Conservation (phyloP, 1,140 invertebrate genomes). For the Drosophila santomea region DNA sequence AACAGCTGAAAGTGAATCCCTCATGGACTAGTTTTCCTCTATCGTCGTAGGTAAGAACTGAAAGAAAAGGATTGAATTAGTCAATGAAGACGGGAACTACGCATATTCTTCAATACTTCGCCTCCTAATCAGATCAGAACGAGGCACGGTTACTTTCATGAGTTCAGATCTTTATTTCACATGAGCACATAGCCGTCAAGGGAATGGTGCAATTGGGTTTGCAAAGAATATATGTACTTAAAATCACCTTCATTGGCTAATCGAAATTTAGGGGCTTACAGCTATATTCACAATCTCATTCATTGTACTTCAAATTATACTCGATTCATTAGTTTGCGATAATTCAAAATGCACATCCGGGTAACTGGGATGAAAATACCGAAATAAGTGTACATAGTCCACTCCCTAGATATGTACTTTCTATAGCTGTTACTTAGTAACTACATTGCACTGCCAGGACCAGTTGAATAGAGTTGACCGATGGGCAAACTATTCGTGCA, state of each 20-base stretch:
- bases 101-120: conserved; percentile 25
- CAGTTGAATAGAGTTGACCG: neutral
- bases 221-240: neutral
- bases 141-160: conserved; percentile 4
- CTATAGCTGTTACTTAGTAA: conserved; percentile 37
- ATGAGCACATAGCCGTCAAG: conserved; percentile 6
- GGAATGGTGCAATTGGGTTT: neutral
- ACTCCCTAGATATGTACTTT: conserved; percentile 5
- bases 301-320: neutral
- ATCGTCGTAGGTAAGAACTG: conserved; percentile 65
- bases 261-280: neutral
- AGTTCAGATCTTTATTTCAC: conserved; percentile 56
- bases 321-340: neutral
- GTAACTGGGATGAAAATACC: neutral
- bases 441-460: conserved; percentile 61
- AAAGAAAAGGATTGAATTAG: conserved; percentile 9
- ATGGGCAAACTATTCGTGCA: conserved; percentile 49
- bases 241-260: neutral
- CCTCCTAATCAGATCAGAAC: conserved; percentile 5
- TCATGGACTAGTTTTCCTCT: conserved; percentile 70
- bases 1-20: conserved; percentile 52
- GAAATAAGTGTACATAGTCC: neutral
- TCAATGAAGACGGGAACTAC: neutral
- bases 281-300: conserved; percentile 5
- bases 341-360: neutral